Conservation (phyloP, 2,113 vertebrate genomes). For the Brachypteracias leptosomus region DNA sequence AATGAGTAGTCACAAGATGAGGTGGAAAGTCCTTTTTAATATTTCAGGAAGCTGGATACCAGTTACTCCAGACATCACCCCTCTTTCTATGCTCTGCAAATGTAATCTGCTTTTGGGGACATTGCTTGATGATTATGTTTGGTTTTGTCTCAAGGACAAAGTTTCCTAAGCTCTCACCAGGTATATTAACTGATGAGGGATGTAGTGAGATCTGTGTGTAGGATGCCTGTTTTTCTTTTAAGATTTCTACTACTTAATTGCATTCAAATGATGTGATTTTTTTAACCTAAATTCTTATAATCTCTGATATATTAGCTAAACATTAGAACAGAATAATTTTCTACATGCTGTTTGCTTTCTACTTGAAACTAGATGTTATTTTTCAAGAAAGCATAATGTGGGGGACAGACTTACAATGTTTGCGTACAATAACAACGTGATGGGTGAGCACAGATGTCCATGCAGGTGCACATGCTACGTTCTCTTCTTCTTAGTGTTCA, state of each 20-base stretch:
- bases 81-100: not conserved
- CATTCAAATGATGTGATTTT: not conserved
- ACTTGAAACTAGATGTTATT: not conserved
- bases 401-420: not conserved
- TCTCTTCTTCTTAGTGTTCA: conserved; percentile 79
- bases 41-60: not conserved
- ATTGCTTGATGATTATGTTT: not conserved
- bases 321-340: not conserved
- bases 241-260: not conserved
- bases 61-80: not conserved
- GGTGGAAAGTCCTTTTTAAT: not conserved
- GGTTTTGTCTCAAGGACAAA: not conserved
- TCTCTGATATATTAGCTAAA: not conserved
- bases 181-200: not conserved
- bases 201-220: not conserved
- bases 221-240: not conserved
- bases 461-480: not conserved
- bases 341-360: not conserved
- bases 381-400: not conserved
- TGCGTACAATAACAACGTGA: not conserved
- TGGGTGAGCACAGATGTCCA: not conserved
- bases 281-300: not conserved
- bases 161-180: not conserved
- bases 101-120: not conserved
- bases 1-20: not conserved